Evolutionary conservation across 2,888 invertebrate species (phyloP), one percentile per base, ranked within the genome.

Genomic region (Pheosia tremula): DNA sequence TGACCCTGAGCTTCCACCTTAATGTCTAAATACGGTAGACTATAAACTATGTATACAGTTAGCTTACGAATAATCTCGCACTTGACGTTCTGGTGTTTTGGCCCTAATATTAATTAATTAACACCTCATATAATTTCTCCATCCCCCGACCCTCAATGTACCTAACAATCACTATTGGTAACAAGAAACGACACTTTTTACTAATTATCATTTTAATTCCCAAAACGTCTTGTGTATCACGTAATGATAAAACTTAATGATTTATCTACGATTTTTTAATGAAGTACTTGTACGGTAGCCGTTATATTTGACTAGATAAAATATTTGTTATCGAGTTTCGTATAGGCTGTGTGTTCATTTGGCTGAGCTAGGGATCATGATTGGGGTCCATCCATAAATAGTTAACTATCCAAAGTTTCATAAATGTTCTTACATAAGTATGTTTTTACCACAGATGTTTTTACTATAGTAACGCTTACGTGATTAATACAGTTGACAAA

Each of bases 231-330:
- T 49, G 49, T 47, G 43, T 45, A 60, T 66, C 45, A 53, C 56
- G 37, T 38, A 50, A 39, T n/a, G 67, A 71, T 67, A 60, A 52
- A 41, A 67, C 63, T 7, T 8, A 41, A 54, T 4, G 41, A 6
- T 45, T 55, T 60, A 58, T 61, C 56, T 58, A 58, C 9, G 7
- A 56, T 59, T 53, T 66, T 2, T 41, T 4, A 57, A 43, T 63
- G 38, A 39, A 55, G 13, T 39, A 11, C 10, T 6, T 9, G 7
- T 1, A 55, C 55, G 7, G 55, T 39, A 55, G 39, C 39, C 10
- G 6, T 55, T 55, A 8, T 2, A 24, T 24, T 24, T 2, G n/a
- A 4, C n/a, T 13, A 11, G 39, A 39, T 24, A 24, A 24, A 24
- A 24, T 24, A 24, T 39, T 11, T 11, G 9, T 53, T 53, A 53